Base-by-base conservation (phyloP, 1,140 invertebrate genomes). In the Cherax destructor region DNA sequence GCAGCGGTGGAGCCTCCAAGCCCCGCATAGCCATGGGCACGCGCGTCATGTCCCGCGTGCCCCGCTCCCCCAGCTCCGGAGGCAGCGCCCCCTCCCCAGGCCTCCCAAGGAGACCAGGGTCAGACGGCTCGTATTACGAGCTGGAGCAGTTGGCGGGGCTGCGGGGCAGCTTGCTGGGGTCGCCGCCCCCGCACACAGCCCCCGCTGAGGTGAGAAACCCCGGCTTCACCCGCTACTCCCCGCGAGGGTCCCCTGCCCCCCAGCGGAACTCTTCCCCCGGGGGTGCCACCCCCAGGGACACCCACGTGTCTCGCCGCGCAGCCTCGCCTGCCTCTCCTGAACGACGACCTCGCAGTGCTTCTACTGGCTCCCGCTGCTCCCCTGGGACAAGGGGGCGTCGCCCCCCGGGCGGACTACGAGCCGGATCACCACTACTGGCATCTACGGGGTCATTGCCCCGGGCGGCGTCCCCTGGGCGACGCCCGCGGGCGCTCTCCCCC, bases 1-100 rank as follows among this genome's bases (percentile, higher is more conserved):
- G 92, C 65, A 88, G 89, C 41, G 84, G 92, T 76, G 72, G 88
- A 21, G 69, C 83, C 59, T 83, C 83, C 52, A 94, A 94, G 89
- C 94, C 94, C n/a, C 92, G 93, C 74, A 94, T 94, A n/a, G 93
- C 94, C 76, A 94, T 94, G 94, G 94, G 94, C 9, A 94, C 94
- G 16, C 93, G 93, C 83, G 94, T 94, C 16, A 94, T 94, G 92
- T 91, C 93, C 13, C 92, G 93, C 61, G 91, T 86, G 74, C 91
- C 86, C 76, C 91, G 86, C 49, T 93, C 92, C 3, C 92, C 92
- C 18, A 91, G 92, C 41, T 77, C 92, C 47, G 88, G 91, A 61
- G 89, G 91, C 21, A 91, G 86, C 41, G 87, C 89, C 6, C 83
- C 85, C 16, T 72, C 92, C 79, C 77, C 92, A 41, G 83, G 72